Conservation (phyloP, 2,797 vertebrate genomes). For the Crax fasciolata region DNA sequence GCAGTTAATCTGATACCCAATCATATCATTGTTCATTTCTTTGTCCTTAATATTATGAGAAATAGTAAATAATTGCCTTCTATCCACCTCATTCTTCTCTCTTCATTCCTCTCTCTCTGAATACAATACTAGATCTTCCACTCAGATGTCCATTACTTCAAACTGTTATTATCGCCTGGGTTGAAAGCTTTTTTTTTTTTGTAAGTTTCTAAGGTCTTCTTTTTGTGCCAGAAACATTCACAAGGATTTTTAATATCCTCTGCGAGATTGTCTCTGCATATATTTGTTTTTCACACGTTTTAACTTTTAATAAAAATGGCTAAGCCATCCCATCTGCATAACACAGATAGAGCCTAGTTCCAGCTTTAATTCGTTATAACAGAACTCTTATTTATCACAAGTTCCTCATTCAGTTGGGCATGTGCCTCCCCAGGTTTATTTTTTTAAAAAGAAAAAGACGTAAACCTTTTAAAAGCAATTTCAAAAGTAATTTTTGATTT, state of each 20-base stretch:
- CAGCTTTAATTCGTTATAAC: constrained; percentile 58
- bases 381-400: constrained; percentile 50
- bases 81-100: constrained; percentile 14
- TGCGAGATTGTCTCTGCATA: constrained; percentile 61
- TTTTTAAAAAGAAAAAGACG: not conserved
- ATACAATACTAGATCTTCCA: constrained; percentile 23
- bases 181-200: not conserved
- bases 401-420: not conserved
- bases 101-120: not conserved
- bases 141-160: constrained; percentile 30
- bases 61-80: constrained; percentile 46
- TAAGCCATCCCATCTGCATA: constrained; percentile 59
- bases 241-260: constrained; percentile 79
- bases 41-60: constrained; percentile 31
- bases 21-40: not conserved
- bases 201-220: not conserved
- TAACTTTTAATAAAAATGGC: constrained; percentile 66
- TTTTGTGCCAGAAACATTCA: constrained; percentile 41
- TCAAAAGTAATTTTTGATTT: not conserved
- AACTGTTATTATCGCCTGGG: not conserved
- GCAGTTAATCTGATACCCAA: constrained; percentile 1
- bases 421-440: not conserved
- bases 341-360: constrained; percentile 28
- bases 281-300: constrained; percentile 63
- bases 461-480: not conserved